Evolutionary conservation across 2,797 vertebrate species (phyloP), one percentile per base, ranked within the genome.

Genomic region (Melanotaenia parkinsoni): DNA sequence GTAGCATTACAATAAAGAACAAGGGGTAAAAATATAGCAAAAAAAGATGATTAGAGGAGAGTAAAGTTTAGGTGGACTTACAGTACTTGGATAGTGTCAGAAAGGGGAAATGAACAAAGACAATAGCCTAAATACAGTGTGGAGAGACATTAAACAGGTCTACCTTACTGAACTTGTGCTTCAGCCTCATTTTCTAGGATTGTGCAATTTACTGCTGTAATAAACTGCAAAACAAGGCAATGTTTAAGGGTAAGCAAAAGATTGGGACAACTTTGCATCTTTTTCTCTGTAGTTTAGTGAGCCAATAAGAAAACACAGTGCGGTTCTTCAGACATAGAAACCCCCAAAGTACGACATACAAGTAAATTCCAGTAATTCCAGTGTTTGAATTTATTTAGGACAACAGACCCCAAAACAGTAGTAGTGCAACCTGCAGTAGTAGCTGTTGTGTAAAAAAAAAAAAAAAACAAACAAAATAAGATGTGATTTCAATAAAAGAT

Each of bases 361-460:
- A 58, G 7, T 14, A 24, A 71, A 47, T 74, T 73, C 28, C 28
- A 28, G 64, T 43, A 64, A 83, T 82, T 89, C 74, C 90, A 92
- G 89, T 91, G 88, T 81, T 70, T 82, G 59, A 67, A 63, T 91
- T 93, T 90, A 90, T 88, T 93, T 67, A 70, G 79, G 67, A 82
- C 67, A 77, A 67, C 38, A 85, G 84, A 75, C 60, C 47, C 67
- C 70, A 70, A 14, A 77, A 77, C 72, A 88, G 72, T 77, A 88
- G 82, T 77, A 86, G 82, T 86, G 86, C 87, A 92, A 82, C 66
- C 76, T 79, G 76, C 76, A 88, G 73, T 35, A 75, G 72, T 77
- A 77, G 66, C 67, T 37, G 74, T 81, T 32, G 73, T 32, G 24
- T 81, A 72, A 62, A 83, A 77, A 67, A 33, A 30, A 12, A 38